Conservation (phyloP, 2,797 vertebrate species). For the Hephaestus fuliginosus region DNA sequence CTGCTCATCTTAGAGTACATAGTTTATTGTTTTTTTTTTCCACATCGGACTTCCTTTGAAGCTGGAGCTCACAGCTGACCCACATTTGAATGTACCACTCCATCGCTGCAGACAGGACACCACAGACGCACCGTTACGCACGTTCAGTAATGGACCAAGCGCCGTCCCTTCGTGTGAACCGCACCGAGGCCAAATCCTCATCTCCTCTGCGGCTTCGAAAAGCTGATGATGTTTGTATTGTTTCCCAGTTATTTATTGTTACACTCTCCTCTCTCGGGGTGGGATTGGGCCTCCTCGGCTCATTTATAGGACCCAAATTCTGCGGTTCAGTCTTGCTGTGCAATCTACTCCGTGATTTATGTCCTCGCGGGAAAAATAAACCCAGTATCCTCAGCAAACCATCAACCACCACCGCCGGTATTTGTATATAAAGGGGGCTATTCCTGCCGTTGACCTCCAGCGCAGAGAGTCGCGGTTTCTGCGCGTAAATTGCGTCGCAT, state of each 20-base stretch:
- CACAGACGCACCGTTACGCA: slow-evolving; percentile 15
- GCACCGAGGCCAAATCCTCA: slow-evolving; percentile 24
- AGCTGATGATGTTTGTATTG: slow-evolving; percentile 47
- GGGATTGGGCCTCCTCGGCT: slow-evolving; percentile 49
- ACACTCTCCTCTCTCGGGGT: slow-evolving; percentile 33
- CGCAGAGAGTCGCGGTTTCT: slow-evolving; percentile 63
- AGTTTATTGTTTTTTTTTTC: background rate
- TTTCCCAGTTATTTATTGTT: slow-evolving; percentile 63
- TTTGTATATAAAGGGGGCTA: slow-evolving; percentile 71
- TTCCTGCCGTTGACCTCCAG: slow-evolving; percentile 73
- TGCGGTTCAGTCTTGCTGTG: slow-evolving; percentile 61
- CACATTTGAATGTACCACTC: background rate
- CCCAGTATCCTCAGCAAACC: slow-evolving; percentile 66
- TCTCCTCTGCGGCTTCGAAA: slow-evolving; percentile 30
- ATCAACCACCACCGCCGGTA: slow-evolving; percentile 76
- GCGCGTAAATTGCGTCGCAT: slow-evolving; percentile 75
- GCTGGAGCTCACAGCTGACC: background rate
- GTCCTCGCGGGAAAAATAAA: slow-evolving; percentile 59
- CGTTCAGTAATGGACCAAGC: slow-evolving; percentile 20
- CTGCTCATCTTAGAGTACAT: background rate
- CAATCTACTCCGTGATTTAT: slow-evolving; percentile 75
- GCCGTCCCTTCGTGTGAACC: slow-evolving; percentile 11
- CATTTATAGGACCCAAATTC: slow-evolving; percentile 66
- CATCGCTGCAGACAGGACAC: background rate
- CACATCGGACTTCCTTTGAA: background rate